Base-by-base conservation (phyloP, 2,797 vertebrate species). In the Anas acuta region DNA sequence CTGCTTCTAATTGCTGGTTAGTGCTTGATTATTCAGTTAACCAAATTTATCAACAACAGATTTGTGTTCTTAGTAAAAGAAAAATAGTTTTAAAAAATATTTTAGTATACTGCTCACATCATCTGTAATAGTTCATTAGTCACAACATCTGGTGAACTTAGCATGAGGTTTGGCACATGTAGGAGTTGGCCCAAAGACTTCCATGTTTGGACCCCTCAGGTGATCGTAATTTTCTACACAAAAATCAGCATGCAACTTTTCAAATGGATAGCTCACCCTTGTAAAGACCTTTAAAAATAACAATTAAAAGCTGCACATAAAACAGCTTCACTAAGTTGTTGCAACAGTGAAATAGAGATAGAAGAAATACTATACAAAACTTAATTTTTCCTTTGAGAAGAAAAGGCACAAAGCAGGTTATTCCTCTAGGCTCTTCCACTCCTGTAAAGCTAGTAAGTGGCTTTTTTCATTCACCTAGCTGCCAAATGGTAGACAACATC, bases 271-370 rank as follows among this genome's bases (percentile, higher is more conserved):
- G 7, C 66, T 90, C 67, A 62, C 32, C 47, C 21, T 30, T 76
- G 20, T 56, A 76, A 76, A 79, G 28, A 47, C 17, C 23, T 61
- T 80, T 79, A 54, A 77, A 84, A 61, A 89, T 8, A 79, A 13
- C 8, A 51, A 0, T 49, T 49, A 56, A 87, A 90, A 91, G 11
- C 11, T 49, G 22, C 73, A 11, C n/a, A 67, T 67, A 14, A 73
- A 89, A 74, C 8, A 67, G 6, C 9, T 54, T 84, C 89, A 7
- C 13, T 61, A 54, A 86, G 33, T 19, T 28, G 13, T 54, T 88
- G 32, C 11, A 30, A 19, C 0, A 0, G 11, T 41, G 25, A 19
- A 78, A 30, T 23, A 62, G 32, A 58, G 13, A 3, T 13, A 70
- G 47, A 49, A 32, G 21, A 73, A 74, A 37, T 35, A 39, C 4